phyloP scores from a whole-genome alignment of 2,888 invertebrate species.

The Lumbricus terrestris region DNA sequence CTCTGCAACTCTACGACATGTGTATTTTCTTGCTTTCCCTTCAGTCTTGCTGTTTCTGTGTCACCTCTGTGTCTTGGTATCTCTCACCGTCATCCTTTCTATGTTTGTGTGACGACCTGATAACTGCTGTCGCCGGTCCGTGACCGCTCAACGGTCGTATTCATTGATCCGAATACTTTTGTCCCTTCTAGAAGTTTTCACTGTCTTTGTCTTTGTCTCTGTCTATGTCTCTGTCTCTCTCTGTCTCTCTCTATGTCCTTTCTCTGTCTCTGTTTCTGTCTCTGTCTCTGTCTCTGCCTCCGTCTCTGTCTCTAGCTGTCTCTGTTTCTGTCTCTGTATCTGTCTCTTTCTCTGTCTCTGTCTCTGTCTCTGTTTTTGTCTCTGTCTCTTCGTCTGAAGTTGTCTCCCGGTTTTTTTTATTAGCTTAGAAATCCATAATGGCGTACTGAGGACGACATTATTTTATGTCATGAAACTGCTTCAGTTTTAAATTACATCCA shows the following conservation, averaged over 20 bases:
- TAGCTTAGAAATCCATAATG: not conserved
- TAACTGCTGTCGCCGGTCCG: not conserved
- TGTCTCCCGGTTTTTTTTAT: not conserved
- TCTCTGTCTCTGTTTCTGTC: not conserved
- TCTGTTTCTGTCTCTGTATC: not conserved
- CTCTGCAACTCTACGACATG: too few species aligned
- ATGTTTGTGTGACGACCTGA: too few species aligned
- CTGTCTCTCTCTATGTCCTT: too few species aligned
- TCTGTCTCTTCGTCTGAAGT: too few species aligned
- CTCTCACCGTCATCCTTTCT: too few species aligned
- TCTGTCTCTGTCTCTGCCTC: not conserved
- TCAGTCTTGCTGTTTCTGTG: too few species aligned
- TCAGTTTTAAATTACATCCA: not conserved
- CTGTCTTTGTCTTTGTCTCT: not conserved
- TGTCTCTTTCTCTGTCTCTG: not conserved
- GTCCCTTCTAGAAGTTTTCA: not conserved
- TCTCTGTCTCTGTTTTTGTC: not conserved
- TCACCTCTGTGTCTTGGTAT: too few species aligned
- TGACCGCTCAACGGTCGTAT: too few species aligned
- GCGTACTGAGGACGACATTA: not conserved
- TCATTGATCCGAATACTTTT: not conserved
- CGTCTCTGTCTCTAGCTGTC: too few species aligned
- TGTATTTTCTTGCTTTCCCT: too few species aligned
- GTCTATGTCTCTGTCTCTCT: not conserved
- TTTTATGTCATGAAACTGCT: not conserved